phyloP scores from a whole-genome alignment of 1,140 invertebrate genomes.

The Drosophila quadrilineata region DNA sequence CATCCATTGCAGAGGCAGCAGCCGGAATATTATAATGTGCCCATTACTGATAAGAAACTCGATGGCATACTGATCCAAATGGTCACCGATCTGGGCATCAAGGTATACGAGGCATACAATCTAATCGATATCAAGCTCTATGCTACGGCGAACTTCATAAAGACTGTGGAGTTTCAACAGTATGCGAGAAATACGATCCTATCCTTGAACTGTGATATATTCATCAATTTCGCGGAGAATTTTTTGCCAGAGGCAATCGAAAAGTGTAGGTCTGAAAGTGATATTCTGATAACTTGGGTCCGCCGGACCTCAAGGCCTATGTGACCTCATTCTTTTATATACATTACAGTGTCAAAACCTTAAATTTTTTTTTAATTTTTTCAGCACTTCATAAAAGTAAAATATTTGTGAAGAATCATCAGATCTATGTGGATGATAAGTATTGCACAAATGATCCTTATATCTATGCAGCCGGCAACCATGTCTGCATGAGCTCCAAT shows the following conservation, averaged over 20 bases:
- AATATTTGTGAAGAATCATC: constrained; percentile 3
- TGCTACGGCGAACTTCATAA: neutral
- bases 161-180: constrained; percentile 20
- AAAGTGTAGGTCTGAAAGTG: constrained; percentile 1
- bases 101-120: constrained; percentile 1
- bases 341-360: too few relatives aligned
- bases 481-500: constrained; percentile 10
- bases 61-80: constrained; percentile 41
- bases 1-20: constrained; percentile 9
- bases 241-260: neutral
- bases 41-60: constrained; percentile 20
- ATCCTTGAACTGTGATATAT: constrained; percentile 27
- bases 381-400: constrained; percentile 11
- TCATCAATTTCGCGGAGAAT: constrained; percentile 41
- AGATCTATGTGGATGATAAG: constrained; percentile 36
- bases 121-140: neutral
- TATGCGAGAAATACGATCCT: neutral
- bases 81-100: constrained; percentile 42
- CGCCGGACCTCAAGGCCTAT: too few relatives aligned
- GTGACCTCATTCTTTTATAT: too few relatives aligned
- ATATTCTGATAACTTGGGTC: neutral
- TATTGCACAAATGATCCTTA: constrained; percentile 43
- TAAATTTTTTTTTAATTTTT: neutral
- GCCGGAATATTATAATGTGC: constrained; percentile 21
- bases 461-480: constrained; percentile 49